Evolutionary conservation across 2,888 invertebrate species (phyloP).

Genomic region (Xestia ashworthii): DNA sequence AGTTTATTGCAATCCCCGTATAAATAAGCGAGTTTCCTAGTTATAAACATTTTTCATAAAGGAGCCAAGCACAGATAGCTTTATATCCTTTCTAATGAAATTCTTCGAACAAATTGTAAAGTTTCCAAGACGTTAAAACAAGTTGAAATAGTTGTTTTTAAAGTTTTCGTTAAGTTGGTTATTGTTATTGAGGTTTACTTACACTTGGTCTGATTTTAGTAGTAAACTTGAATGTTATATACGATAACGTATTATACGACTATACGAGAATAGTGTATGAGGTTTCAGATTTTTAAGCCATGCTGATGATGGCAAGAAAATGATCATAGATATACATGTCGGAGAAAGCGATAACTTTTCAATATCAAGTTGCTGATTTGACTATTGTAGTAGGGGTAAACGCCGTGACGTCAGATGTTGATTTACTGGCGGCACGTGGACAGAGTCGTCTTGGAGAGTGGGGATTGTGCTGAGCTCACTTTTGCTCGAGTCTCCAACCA

Average conservation of each 20-base stretch:
- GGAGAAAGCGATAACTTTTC: too few relatives aligned
- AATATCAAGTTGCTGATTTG: too few relatives aligned
- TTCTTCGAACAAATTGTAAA: slow-evolving; percentile 49
- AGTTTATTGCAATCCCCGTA: slow-evolving; percentile 65
- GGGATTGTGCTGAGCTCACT: too few relatives aligned
- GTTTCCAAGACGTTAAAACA: slow-evolving; percentile 34
- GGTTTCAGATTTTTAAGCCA: background rate
- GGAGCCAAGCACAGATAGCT: slow-evolving; percentile 24
- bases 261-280: background rate
- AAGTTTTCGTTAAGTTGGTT: slow-evolving; percentile 25
- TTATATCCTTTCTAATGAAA: slow-evolving; percentile 51
- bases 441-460: too few relatives aligned
- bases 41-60: slow-evolving; percentile 62
- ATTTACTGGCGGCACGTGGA: too few relatives aligned
- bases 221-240: background rate
- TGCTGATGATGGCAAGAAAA: too few relatives aligned
- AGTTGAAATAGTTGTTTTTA: slow-evolving; percentile 52
- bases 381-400: too few relatives aligned
- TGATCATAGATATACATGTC: too few relatives aligned
- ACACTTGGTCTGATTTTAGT: background rate
- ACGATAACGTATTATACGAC: background rate
- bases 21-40: slow-evolving; percentile 58
- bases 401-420: too few relatives aligned
- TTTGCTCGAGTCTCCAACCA: too few relatives aligned
- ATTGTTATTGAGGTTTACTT: slow-evolving; percentile 30